phyloP scores from a whole-genome alignment of 2,113 vertebrate species.

The Myrmecophaga tridactyla region DNA sequence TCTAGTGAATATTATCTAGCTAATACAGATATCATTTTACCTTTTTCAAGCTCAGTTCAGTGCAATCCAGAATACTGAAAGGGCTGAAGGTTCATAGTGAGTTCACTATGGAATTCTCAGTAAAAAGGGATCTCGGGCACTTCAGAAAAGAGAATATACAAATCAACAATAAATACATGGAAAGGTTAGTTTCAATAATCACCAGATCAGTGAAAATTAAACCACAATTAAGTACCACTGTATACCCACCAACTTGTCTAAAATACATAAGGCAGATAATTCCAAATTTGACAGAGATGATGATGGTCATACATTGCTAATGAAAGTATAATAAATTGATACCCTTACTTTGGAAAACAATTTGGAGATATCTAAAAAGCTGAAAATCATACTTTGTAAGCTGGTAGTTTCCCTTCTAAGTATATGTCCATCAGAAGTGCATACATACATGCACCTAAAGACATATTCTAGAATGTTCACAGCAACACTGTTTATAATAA shows the following conservation, averaged over 20 bases:
- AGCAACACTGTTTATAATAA: background rate
- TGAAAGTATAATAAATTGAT: background rate
- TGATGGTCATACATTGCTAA: too few species aligned
- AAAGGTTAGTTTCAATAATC: background rate
- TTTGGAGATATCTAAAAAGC: background rate
- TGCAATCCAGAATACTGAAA: background rate
- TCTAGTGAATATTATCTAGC: too few species aligned
- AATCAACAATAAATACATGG: background rate
- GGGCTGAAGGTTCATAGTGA: background rate
- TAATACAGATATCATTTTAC: too few species aligned
- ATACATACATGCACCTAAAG: background rate
- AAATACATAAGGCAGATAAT: background rate
- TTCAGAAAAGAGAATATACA: background rate
- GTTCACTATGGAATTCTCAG: background rate
- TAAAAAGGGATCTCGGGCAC: background rate
- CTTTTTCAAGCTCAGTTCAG: background rate
- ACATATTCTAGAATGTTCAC: background rate
- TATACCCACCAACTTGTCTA: background rate
- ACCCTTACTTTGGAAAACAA: background rate
- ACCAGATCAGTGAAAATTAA: background rate
- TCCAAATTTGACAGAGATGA: background rate
- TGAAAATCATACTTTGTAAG: background rate
- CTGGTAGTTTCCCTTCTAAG: background rate
- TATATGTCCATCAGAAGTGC: background rate
- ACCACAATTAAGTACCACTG: background rate